phyloP scores from a whole-genome alignment of 2,888 invertebrate species.

The Platerodrilus igneus region DNA sequence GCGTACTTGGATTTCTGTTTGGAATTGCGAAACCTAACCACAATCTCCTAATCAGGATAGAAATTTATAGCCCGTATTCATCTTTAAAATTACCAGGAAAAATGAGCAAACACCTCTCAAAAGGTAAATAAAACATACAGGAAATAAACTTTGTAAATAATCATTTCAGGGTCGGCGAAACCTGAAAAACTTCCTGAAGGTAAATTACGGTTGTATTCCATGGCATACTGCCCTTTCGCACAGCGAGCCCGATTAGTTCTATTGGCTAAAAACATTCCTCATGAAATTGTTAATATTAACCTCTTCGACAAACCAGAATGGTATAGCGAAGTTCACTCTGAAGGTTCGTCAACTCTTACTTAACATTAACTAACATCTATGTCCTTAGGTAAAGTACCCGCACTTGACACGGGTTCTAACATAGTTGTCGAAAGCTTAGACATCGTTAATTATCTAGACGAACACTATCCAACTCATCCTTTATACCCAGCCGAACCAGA shows the following conservation, averaged over 20 bases:
- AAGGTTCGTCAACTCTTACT: too few relatives aligned
- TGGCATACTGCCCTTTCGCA: constrained; percentile 82
- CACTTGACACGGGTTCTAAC: constrained; percentile 47
- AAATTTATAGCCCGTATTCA: too few relatives aligned
- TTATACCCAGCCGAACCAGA: constrained; percentile 49
- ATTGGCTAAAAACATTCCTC: constrained; percentile 69
- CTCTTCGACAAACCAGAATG: constrained; percentile 79
- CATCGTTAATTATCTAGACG: constrained; percentile 55
- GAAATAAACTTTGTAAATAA: too few relatives aligned
- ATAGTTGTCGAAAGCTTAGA: constrained; percentile 52
- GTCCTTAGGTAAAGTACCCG: constrained; percentile 52
- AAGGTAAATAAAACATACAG: too few relatives aligned
- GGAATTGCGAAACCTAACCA: too few relatives aligned
- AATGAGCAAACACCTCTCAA: too few relatives aligned
- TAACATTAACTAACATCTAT: neutral
- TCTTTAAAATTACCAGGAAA: too few relatives aligned
- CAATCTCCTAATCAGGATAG: too few relatives aligned
- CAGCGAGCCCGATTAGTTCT: constrained; percentile 70
- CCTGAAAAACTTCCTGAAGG: constrained; percentile 60
- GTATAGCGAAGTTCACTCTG: constrained; percentile 61
- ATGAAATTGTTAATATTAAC: constrained; percentile 71
- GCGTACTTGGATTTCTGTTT: too few relatives aligned
- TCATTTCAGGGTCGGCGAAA: constrained; percentile 63
- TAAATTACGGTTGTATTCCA: constrained; percentile 70
- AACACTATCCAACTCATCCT: constrained; percentile 51